These are phyloP conservation scores for Leptonema lineaticorne DNA, from an alignment of 1,140 invertebrate genomes.

Conservation along the genomic window DNA sequence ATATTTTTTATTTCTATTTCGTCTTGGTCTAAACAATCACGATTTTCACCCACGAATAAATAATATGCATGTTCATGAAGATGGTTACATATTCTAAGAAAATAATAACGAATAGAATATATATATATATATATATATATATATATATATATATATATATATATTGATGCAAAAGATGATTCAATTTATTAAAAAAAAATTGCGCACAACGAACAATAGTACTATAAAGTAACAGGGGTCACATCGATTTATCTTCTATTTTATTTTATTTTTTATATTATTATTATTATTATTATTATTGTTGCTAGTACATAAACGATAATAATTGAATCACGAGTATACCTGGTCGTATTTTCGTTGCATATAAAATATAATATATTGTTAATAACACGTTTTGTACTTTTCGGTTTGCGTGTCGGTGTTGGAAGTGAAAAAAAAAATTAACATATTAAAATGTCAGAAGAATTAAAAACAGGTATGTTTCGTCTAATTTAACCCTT, in stretches of 20 bases:
- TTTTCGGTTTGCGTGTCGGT: neutral
- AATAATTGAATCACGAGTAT: conserved; percentile 10
- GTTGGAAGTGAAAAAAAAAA: too few relatives aligned
- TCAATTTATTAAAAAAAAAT: neutral
- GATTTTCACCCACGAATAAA: neutral
- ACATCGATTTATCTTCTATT: conserved; percentile 3
- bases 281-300: too few relatives aligned
- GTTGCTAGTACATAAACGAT: neutral
- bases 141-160: neutral
- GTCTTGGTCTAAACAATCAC: neutral
- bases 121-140: neutral
- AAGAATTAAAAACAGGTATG: neutral
- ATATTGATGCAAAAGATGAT: too few relatives aligned
- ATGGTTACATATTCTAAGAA: neutral
- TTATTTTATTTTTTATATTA: conserved; percentile 8
- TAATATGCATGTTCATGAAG: too few relatives aligned
- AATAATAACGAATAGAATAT: neutral
- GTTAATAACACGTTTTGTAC: conserved; percentile 7
- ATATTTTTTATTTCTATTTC: too few relatives aligned
- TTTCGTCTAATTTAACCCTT: too few relatives aligned
- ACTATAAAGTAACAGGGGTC: conserved; percentile 1
- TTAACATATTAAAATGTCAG: neutral
- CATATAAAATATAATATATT: neutral
- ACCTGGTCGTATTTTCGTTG: neutral
- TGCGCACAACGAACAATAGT: conserved; percentile 2